Base-by-base conservation (phyloP, 2,888 invertebrate genomes). In the Perizoma flavofasciatum region DNA sequence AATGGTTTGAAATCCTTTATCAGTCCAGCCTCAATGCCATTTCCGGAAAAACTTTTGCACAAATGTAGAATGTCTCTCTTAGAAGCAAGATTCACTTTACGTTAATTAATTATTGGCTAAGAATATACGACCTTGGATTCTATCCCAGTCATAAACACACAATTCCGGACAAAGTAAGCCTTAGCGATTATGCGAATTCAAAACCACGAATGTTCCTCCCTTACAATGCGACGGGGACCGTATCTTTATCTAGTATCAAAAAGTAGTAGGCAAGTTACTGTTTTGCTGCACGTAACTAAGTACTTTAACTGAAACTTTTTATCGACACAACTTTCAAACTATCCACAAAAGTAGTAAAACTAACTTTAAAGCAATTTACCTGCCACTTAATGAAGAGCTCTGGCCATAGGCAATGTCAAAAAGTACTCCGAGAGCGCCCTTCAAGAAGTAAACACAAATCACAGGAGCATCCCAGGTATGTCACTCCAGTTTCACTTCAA, bases 391-490 rank as follows among this genome's bases (percentile, higher is more conserved):
- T 60, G 66, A 59, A 54, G 70, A 72, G 64, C 70, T 76, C 75
- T 69, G 76, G 74, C 81, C 85, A 80, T 79, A 81, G 63, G 75
- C 81, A 83, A 84, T 79, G 80, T 82, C 84, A 79, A 39, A 75
- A 80, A 83, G 82, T 80, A 73, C 69, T 77, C 49, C 6, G 69
- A 70, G 61, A 81, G 84, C 86, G 85, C 84, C 85, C 84, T 76
- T 75, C 79, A 83, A 79, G 89, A 91, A 87, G 90, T 90, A 92
- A 92, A 92, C 91, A 92, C 88, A 87, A 84, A 81, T 88, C 85
- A 88, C 80, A 85, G 78, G 81, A 87, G 83, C 85, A 87, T 86
- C 83, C 85, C 73, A 82, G 80, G 81, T 81, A 86, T 80, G 86
- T 86, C 86, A 86, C 83, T 78, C 75, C 72, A 78, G 79, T 82